These are phyloP conservation scores for Pyrgilauda ruficollis DNA, from an alignment of 2,113 vertebrate genomes.

Conservation along the genomic window DNA sequence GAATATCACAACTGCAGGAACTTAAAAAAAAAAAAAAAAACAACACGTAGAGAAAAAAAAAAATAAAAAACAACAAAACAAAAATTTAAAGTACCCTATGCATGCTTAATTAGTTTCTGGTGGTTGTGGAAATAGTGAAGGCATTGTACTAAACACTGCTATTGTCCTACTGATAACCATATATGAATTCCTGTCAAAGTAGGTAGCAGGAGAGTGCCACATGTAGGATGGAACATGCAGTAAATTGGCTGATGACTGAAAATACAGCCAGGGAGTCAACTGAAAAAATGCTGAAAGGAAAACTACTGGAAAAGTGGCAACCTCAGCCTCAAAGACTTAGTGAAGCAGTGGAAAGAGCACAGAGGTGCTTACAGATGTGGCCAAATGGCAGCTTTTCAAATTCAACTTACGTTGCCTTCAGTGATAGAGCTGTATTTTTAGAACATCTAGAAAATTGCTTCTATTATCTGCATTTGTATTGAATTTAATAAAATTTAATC, in stretches of 20 bases:
- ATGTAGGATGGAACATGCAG: not conserved
- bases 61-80: not conserved
- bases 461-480: not conserved
- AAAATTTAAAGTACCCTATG: not conserved
- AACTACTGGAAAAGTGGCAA: not conserved
- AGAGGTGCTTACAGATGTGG: not conserved
- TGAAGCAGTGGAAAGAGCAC: not conserved
- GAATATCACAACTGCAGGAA: not conserved
- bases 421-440: not conserved
- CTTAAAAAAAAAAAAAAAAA: not conserved
- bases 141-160: not conserved
- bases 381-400: not conserved
- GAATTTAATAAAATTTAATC: not conserved
- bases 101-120: not conserved
- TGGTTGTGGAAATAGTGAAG: not conserved
- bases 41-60: not conserved
- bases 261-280: not conserved
- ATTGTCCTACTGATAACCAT: fast-evolving
- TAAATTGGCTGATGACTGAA: not conserved
- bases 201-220: not conserved
- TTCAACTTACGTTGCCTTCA: not conserved
- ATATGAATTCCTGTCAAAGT: not conserved
- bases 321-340: not conserved
- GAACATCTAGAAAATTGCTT: not conserved
- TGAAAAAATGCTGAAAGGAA: not conserved